Evolutionary conservation across 2,113 vertebrate genomes (phyloP), one percentile per base, ranked within the genome.

Genomic region (Zingel zingel): DNA sequence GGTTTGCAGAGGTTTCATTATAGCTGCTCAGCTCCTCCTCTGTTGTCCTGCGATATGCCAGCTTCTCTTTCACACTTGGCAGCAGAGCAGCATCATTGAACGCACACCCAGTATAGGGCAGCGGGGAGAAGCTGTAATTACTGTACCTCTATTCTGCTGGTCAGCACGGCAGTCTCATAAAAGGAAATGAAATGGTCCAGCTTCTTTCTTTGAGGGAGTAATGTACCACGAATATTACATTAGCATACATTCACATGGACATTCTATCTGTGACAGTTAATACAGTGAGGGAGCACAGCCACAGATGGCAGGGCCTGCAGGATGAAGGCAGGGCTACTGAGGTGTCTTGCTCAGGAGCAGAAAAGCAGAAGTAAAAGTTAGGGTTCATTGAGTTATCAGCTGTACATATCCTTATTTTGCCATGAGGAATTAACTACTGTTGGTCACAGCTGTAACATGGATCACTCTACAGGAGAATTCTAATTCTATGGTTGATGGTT

Each of bases 81-180:
- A 90, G 88, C 58, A 10, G 70, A 30, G 82, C 78, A 58, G 69
- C 81, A 25, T 59, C 59, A 5, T 19, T 78, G 77, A 65, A 83
- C 18, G 65, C 81, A 77, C 63, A 59, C 4, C 81, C 83, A 64
- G 61, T 48, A 39, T 50, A 71, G 81, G 72, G 75, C 73, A 73
- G 66, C 59, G 36, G 82, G 63, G 56, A 51, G 74, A 61, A 72
- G 57, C 78, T 66, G 82, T 82, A 88, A 92, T 92, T 90, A 91
- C 88, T 87, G 71, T 86, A 78, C 83, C 74, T 50, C 78, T 80
- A 74, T 90, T 92, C 90, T 90, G 91, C 91, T 87, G 89, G 91
- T 93, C 92, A 91, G 93, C 91, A 90, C 57, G 33, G 58, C 70
- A 64, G 83, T 54, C 85, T 85, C 89, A 90, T 91, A 90, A 92